Evolutionary conservation across 2,113 vertebrate species (phyloP).

Genomic region (Campylorhamphus procurvoides): DNA sequence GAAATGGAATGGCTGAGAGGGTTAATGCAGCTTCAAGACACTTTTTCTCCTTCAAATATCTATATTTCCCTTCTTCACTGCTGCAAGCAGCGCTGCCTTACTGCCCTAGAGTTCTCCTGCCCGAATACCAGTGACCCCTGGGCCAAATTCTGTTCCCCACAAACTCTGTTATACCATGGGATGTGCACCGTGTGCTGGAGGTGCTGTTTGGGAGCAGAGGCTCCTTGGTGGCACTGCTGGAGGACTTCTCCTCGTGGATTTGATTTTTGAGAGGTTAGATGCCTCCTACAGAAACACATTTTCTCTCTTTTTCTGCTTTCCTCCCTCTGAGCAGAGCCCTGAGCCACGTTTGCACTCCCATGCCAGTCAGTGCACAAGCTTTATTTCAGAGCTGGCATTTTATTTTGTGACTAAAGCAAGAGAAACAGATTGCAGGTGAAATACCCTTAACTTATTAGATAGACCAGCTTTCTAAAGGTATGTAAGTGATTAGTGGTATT

Average conservation of each 20-base stretch:
- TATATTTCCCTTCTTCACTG: neutral
- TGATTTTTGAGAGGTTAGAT: neutral
- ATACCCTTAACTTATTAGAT: neutral
- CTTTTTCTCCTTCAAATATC: neutral
- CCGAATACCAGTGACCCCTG: accelerated
- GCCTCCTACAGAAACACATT: accelerated
- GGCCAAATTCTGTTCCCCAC: neutral
- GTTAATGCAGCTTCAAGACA: neutral
- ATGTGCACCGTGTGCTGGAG: accelerated
- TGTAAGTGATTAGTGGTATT: neutral
- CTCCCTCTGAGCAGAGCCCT: neutral
- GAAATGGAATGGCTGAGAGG: neutral
- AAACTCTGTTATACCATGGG: accelerated
- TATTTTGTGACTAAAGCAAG: neutral
- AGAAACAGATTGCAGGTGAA: neutral
- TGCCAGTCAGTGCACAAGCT: neutral
- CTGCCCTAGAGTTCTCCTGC: neutral
- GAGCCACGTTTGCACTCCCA: neutral
- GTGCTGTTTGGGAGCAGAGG: neutral
- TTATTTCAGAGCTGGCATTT: neutral
- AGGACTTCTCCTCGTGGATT: neutral
- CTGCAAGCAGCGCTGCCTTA: neutral
- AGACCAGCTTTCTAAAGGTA: neutral
- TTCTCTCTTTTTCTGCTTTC: neutral
- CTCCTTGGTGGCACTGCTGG: accelerated